Conservation (phyloP, 2,888 invertebrate genomes). For the Nephrocerus scutellatus region DNA sequence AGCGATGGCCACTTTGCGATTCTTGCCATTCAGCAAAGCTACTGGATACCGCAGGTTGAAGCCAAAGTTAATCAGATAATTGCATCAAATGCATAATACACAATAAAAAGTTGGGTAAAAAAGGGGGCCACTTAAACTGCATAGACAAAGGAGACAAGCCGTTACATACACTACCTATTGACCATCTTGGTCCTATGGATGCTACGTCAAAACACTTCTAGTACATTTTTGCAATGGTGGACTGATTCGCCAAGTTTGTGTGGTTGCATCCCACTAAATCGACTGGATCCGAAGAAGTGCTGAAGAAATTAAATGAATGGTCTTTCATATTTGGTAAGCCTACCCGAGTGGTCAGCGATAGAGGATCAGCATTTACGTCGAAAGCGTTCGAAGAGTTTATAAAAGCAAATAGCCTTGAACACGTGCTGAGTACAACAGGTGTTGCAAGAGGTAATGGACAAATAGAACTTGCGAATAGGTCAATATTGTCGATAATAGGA, state of each 20-base stretch:
- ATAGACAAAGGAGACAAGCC: slow-evolving; percentile 32
- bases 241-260: slow-evolving; percentile 14
- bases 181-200: slow-evolving; percentile 18
- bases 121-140: slow-evolving; percentile 32
- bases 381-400: slow-evolving; percentile 12
- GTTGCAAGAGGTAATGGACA: slow-evolving; percentile 21
- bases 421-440: slow-evolving; percentile 12
- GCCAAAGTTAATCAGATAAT: slow-evolving; percentile 14
- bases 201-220: slow-evolving; percentile 23
- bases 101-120: slow-evolving; percentile 28
- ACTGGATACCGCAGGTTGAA: slow-evolving; percentile 12
- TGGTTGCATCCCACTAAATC: slow-evolving; percentile 14
- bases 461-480: slow-evolving; percentile 14
- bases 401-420: slow-evolving; percentile 10
- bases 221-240: slow-evolving; percentile 14
- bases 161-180: slow-evolving; percentile 18
- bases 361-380: slow-evolving; percentile 15
- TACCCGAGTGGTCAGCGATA: slow-evolving; percentile 6
- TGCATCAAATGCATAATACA: slow-evolving; percentile 17
- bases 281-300: slow-evolving; percentile 5
- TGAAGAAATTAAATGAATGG: slow-evolving; percentile 8
- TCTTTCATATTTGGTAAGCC: slow-evolving; percentile 8
- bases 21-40: slow-evolving; percentile 9
- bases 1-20: slow-evolving; percentile 6
- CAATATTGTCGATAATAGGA: slow-evolving; percentile 12